Base-by-base conservation (phyloP, 2,888 invertebrate species). In the Lasioglossum figueresi region DNA sequence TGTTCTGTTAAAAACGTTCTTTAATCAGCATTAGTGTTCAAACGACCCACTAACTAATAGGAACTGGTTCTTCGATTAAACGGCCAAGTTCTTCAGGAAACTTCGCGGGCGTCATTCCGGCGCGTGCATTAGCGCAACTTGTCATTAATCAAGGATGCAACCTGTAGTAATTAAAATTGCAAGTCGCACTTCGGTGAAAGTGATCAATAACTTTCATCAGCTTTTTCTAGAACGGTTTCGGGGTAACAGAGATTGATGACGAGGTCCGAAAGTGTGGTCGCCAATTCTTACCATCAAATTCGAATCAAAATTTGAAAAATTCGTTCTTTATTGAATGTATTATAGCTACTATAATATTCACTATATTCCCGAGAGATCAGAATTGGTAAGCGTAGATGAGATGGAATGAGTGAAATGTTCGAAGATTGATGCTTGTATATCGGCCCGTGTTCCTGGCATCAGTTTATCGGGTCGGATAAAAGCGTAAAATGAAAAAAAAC, bases 161-260 rank as follows among this genome's bases (percentile, higher is more conserved):
- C 73, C 82, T 63, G 56, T 31, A 63, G 71, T 80, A 84, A 82
- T 84, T 86, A 80, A 86, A 84, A 86, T 84, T 78, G 75, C 68
- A 48, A 52, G 76, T 63, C 66, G 63, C 37, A 79, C 73, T 37
- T 76, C 63, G 75, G 73, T 43, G 48, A 71, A 85, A 79, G 79
- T 80, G 85, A 87, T 87, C 80, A 87, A 85, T 87, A 82, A 82
- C 79, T 87, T 85, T 76, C 73, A 82, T 78, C 63, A 16, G 63
- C 31, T 63, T 63, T 76, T 75, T 76, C 73, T 52, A 43, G 73
- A 78, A 80, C 34, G 34, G 74, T 31, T 63, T 63, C 70, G 77
- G 63, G 71, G 84, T 82, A 82, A 82, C 80, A 84, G 82, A 78
- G 34, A 87, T 87, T 80, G 84, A 23, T 66, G 16, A 19, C 34